Base-by-base conservation (phyloP, 2,113 vertebrate genomes). In the Indri indri region DNA sequence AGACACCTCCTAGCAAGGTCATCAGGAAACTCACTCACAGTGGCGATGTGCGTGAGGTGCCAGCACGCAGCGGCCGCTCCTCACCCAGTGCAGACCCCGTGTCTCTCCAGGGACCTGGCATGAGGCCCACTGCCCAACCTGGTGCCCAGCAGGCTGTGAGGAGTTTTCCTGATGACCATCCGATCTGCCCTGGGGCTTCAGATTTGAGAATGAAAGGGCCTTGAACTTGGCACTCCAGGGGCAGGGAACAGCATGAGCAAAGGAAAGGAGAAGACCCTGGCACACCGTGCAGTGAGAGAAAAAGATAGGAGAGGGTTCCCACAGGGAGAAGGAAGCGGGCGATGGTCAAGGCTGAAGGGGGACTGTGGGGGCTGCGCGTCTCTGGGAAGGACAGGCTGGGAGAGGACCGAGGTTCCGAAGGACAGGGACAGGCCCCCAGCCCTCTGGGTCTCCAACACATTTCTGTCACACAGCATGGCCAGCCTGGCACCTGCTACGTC, bases 391-490 rank as follows among this genome's bases (percentile, higher is more conserved):
- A 40, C 63, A 66, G 88, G 25, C 32, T 6, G 12, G 23, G 25
- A 32, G 63, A 50, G 82, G 73, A 40, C 14, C 0, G 9, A 77
- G 9, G 11, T 25, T 23, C 32, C 23, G 8, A 25, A 92, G 83
- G 61, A 8, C 1, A 30, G 25, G 37, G 45, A 52, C 7, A 0
- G 0, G n/a, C 40, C 37, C 79, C 37, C 47, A 20, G 42, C 7
- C 74, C 40, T 81, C 77, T 6, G 47, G 17, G 27, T n/a, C 42
- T 73, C 4, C 5, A 84, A 45, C 68, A 50, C 0, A 0, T 57
- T 40, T 59, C 0, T 16, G 74, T 22, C 10, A 10, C 13, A 18
- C 54, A 6, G 10, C 25, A 37, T 0, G 0, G 63, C 52, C 45
- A 16, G n/a, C 37, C 68, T 16, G 40, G 45, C 7, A 40, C 71